These are phyloP conservation scores for Alsophila aescularia DNA, from an alignment of 2,888 invertebrate species.

Conservation along the genomic window DNA sequence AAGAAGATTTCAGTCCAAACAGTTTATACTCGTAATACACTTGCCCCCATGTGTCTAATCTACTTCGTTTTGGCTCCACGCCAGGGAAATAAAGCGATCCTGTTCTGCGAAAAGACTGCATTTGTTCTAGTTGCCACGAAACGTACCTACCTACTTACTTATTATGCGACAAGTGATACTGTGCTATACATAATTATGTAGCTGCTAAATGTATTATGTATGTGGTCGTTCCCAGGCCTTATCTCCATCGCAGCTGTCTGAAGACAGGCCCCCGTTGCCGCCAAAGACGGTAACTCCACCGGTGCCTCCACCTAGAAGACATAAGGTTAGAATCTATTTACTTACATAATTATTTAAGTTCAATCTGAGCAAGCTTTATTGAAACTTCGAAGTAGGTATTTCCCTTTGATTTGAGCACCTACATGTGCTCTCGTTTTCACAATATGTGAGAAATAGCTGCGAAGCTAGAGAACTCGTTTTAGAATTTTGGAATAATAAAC, in stretches of 20 bases:
- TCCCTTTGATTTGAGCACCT: no score
- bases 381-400: no score
- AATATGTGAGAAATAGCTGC: no score
- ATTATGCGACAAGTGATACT: no score
- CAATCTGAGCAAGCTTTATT: no score
- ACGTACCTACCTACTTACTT: background rate
- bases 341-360: no score
- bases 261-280: slow-evolving; percentile 77
- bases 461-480: no score
- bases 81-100: slow-evolving; percentile 18
- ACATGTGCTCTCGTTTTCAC: no score
- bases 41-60: slow-evolving; percentile 23
- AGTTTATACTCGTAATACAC: slow-evolving; percentile 26
- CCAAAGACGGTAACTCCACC: slow-evolving; percentile 72
- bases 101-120: background rate
- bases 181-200: no score
- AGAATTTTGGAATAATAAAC: no score
- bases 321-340: slow-evolving; percentile 61
- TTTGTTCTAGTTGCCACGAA: no score
- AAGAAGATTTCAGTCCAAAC: slow-evolving; percentile 12
- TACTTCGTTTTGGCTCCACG: slow-evolving; percentile 27
- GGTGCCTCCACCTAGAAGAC: slow-evolving; percentile 78
- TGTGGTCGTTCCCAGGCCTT: slow-evolving; percentile 58
- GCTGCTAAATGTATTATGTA: background rate
- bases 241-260: slow-evolving; percentile 64